Evolutionary conservation across 2,888 invertebrate genomes (phyloP).

Genomic region (Heteromyza rotundicornis): DNA sequence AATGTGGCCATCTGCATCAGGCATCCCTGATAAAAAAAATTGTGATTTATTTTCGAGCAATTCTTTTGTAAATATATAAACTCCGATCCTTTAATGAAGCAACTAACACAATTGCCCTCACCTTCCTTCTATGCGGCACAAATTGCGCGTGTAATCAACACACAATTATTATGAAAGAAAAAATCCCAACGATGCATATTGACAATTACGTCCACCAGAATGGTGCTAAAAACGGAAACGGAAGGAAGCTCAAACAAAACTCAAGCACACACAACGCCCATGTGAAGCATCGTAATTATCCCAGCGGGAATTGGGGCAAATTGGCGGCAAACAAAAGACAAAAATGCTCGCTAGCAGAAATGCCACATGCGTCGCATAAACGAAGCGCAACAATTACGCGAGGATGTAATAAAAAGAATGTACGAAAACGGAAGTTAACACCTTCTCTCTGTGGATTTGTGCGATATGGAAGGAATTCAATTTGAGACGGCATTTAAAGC

Average conservation of each 20-base stretch:
- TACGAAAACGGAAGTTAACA: not conserved
- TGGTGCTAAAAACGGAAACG: conserved; percentile 1
- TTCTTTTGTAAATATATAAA: no score
- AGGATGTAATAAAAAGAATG: not conserved
- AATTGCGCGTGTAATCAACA: no score
- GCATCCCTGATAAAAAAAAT: no score
- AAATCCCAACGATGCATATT: no score
- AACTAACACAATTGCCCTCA: no score
- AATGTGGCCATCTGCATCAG: no score
- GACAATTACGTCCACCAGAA: not conserved
- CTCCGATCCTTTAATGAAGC: no score
- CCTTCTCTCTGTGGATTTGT: not conserved
- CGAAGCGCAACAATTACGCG: not conserved
- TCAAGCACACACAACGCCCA: not conserved
- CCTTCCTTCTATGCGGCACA: no score
- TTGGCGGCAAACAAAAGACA: conserved; percentile 21
- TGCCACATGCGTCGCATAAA: not conserved
- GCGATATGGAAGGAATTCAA: not conserved
- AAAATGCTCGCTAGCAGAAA: not conserved
- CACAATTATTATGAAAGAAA: no score
- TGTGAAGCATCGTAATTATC: conserved; percentile 40
- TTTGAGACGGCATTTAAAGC: not conserved
- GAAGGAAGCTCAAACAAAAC: not conserved
- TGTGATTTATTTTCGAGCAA: no score
- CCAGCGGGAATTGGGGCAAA: conserved; percentile 47